Evolutionary conservation across 2,888 invertebrate genomes (phyloP).

Genomic region (Amblyteles armatorius): DNA sequence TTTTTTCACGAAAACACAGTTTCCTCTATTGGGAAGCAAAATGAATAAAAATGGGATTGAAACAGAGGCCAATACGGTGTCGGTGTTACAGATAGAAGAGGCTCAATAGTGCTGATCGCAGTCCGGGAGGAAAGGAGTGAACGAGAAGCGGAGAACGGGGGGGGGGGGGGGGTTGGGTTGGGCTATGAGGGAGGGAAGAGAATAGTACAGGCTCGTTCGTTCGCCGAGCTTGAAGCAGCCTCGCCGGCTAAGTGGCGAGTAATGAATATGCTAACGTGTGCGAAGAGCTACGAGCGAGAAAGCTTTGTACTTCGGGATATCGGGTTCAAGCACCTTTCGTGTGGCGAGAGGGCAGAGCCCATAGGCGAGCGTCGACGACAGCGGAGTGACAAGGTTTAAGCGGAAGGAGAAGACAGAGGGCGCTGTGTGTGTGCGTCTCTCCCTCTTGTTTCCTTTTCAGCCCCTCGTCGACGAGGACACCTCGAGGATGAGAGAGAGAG

Average conservation of each 20-base stretch:
- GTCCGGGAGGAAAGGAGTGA: slow-evolving; percentile 64
- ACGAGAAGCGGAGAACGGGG: background rate
- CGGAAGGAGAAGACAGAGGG: slow-evolving; percentile 33
- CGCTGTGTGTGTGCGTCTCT: slow-evolving; percentile 1
- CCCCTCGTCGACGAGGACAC: slow-evolving; percentile 35
- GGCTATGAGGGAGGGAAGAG: slow-evolving; percentile 11
- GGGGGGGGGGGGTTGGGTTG: background rate
- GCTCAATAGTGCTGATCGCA: slow-evolving; percentile 79
- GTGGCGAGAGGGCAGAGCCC: slow-evolving; percentile 52
- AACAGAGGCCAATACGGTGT: slow-evolving; percentile 6
- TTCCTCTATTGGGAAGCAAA: background rate
- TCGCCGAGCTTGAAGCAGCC: slow-evolving; percentile 74
- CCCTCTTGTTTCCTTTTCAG: slow-evolving; percentile 39
- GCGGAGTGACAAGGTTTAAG: slow-evolving; percentile 39
- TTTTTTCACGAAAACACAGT: too few species aligned
- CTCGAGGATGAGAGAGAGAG: slow-evolving; percentile 31
- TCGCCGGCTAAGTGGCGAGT: slow-evolving; percentile 78
- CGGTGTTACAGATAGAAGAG: slow-evolving; percentile 62
- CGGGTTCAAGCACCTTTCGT: slow-evolving; percentile 77
- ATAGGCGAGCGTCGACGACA: slow-evolving; percentile 24
- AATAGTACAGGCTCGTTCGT: slow-evolving; percentile 53
- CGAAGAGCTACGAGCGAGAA: slow-evolving; percentile 77
- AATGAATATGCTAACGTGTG: slow-evolving; percentile 84
- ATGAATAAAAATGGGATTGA: slow-evolving; percentile 36
- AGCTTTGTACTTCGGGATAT: slow-evolving; percentile 80